A percentile compares a stretch with the other conserved stretches of the same genome.
Evolutionary conservation across 2,888 invertebrate genomes (phyloP).

Genomic region (Pristionchus fissidentatus): DNA sequence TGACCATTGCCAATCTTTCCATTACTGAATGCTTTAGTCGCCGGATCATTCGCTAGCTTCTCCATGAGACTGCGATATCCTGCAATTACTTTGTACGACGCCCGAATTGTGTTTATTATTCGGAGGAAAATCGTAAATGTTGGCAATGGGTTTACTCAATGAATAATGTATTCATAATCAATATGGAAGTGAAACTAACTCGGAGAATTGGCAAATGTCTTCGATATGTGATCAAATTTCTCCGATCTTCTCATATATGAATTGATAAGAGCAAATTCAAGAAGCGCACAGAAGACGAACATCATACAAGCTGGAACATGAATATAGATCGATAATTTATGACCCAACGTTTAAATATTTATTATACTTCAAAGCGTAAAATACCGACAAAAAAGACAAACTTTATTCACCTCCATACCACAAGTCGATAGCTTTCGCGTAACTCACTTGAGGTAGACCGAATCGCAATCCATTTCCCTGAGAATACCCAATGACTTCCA

Average conservation of each 20-base stretch:
- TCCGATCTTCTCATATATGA: constrained; percentile 69
- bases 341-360: no score
- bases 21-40: background rate
- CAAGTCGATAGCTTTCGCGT: constrained; percentile 72
- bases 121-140: background rate
- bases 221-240: constrained; percentile 47
- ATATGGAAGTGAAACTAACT: background rate
- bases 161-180: no score
- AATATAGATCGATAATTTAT: no score
- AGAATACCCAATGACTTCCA: constrained; percentile 30
- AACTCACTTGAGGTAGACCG: constrained; percentile 71
- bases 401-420: constrained; percentile 72
- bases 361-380: no score
- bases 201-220: constrained; percentile 40
- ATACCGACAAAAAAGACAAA: no score
- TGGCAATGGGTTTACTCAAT: background rate
- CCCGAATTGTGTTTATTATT: background rate
- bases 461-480: constrained; percentile 71
- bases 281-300: constrained; percentile 72
- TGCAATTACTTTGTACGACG: background rate
- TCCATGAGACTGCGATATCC: constrained; percentile 25
- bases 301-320: constrained; percentile 74
- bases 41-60: background rate
- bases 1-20: background rate
- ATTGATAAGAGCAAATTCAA: constrained; percentile 73